Evolutionary conservation across 1,140 invertebrate species (phyloP).

Genomic region (Drosophila ananassae): DNA sequence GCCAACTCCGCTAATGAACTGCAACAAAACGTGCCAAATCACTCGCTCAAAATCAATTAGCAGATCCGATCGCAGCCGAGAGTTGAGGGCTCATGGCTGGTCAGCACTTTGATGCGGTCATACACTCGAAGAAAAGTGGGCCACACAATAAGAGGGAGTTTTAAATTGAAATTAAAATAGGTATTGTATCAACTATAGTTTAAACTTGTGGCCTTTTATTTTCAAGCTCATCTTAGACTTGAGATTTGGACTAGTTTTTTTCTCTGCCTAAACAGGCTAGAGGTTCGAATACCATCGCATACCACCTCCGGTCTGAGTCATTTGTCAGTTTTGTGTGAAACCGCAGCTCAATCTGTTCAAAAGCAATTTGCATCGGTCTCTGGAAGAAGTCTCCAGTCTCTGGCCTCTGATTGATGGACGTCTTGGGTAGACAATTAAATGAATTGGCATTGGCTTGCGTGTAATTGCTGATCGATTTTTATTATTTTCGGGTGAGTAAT

Average conservation of each 20-base stretch:
- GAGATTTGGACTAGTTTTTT: not conserved
- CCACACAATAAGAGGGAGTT: not conserved
- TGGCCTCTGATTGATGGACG: conserved; percentile 45
- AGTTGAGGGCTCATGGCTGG: conserved; percentile 14
- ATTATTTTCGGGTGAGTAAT: conserved; percentile 34
- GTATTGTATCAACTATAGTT: too few relatives aligned
- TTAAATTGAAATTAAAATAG: too few relatives aligned
- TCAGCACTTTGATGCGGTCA: conserved; percentile 6
- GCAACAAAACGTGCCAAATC: conserved; percentile 73
- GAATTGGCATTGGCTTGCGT: conserved; percentile 41
- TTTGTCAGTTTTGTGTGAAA: conserved; percentile 79
- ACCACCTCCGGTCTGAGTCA: conserved; percentile 49
- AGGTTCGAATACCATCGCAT: not conserved
- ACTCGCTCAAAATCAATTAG: conserved; percentile 77
- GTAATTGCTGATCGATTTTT: conserved; percentile 46
- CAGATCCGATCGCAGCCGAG: conserved; percentile 23
- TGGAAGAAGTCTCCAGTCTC: not conserved
- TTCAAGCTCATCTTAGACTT: too few relatives aligned
- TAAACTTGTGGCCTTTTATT: not conserved
- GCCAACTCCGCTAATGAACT: conserved; percentile 68
- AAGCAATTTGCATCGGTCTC: conserved; percentile 60
- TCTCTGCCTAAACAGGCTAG: not conserved
- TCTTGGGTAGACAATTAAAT: conserved; percentile 42
- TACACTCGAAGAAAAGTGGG: conserved; percentile 17
- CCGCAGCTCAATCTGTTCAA: conserved; percentile 42